Evolutionary conservation across 2,113 vertebrate genomes (phyloP).

Genomic region (Paradoxurus hermaphroditus): DNA sequence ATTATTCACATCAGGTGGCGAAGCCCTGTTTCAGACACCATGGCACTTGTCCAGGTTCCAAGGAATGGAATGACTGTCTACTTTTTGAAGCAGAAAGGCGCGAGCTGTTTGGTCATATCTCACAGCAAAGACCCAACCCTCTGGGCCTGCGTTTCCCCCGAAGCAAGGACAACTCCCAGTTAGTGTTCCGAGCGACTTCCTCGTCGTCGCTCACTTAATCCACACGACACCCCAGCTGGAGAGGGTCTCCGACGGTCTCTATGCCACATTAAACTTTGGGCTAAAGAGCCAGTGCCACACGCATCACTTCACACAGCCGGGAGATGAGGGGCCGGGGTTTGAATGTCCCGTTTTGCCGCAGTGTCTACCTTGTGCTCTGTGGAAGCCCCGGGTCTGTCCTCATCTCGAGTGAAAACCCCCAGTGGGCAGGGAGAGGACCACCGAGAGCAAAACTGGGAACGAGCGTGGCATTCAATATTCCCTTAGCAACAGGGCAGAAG

Average conservation of each 20-base stretch:
- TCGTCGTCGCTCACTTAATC: rapidly evolving
- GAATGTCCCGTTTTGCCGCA: rapidly evolving
- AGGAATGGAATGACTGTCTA: background rate
- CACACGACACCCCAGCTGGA: rapidly evolving
- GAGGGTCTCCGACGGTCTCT: rapidly evolving
- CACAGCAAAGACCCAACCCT: background rate
- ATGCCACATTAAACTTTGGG: rapidly evolving
- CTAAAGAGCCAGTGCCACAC: rapidly evolving
- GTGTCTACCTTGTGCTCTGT: background rate
- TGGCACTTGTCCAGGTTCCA: rapidly evolving
- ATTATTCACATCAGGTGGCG: background rate
- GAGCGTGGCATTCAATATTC: background rate
- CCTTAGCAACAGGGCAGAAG: no score
- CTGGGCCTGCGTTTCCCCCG: background rate
- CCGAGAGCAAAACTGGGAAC: background rate
- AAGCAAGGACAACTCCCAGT: rapidly evolving
- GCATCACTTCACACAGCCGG: rapidly evolving
- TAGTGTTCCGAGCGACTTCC: no score
- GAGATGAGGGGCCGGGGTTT: rapidly evolving
- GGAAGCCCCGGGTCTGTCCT: background rate
- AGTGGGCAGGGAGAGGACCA: background rate
- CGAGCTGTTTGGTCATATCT: background rate
- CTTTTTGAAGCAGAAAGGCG: background rate
- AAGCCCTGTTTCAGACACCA: background rate
- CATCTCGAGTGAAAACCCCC: no score